These are phyloP conservation scores for Cotesia congregata DNA, from an alignment of 2,888 invertebrate genomes.

Conservation along the genomic window DNA sequence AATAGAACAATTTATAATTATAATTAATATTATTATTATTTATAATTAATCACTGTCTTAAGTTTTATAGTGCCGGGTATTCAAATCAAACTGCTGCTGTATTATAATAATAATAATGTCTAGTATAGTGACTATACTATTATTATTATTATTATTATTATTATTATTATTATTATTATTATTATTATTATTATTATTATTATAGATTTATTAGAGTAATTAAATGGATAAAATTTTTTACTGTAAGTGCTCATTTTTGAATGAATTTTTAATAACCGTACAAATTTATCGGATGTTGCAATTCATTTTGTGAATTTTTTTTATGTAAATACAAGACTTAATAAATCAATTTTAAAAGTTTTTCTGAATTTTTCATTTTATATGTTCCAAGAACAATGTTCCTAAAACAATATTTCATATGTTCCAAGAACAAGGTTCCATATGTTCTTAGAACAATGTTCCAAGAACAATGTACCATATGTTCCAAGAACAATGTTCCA, in stretches of 20 bases:
- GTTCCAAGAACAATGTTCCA: no score
- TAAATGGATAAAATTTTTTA: not conserved
- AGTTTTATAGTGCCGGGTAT: no score
- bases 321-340: slow-evolving; percentile 25
- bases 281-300: not conserved
- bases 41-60: not conserved
- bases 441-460: no score
- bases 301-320: slow-evolving; percentile 10
- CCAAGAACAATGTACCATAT: no score
- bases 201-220: no score
- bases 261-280: not conserved
- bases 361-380: not conserved
- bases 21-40: slow-evolving; percentile 3
- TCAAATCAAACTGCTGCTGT: no score
- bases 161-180: no score
- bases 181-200: no score
- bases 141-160: no score
- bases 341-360: not conserved
- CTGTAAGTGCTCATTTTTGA: not conserved
- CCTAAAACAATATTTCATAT: not conserved
- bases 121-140: no score
- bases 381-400: not conserved
- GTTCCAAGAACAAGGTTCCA: not conserved
- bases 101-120: no score
- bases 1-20: not conserved